These are phyloP conservation scores for Lasius platythorax DNA, from an alignment of 2,888 invertebrate species.

Conservation along the genomic window DNA sequence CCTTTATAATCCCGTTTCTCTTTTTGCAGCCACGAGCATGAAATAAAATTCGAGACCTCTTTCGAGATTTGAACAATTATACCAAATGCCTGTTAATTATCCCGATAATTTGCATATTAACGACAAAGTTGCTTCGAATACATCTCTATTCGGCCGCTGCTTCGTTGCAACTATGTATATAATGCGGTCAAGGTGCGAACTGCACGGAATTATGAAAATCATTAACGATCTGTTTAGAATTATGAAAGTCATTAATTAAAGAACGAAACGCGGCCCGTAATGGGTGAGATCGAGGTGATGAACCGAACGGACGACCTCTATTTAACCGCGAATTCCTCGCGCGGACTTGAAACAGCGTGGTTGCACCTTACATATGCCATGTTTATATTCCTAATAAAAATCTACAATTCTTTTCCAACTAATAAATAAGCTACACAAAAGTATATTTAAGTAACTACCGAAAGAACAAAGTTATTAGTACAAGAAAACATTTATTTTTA, in stretches of 20 bases:
- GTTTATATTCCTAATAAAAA: conserved; percentile 18
- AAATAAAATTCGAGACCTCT: not conserved
- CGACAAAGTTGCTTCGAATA: conserved; percentile 32
- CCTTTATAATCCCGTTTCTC: conserved; percentile 14
- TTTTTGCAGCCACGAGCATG: not conserved
- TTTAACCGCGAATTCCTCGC: conserved; percentile 40
- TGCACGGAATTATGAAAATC: conserved; percentile 56
- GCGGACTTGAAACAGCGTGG: not conserved
- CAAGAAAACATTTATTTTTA: not conserved
- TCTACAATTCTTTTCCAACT: not conserved
- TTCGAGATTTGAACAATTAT: not conserved
- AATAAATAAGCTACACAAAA: not conserved
- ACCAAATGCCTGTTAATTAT: conserved; percentile 23
- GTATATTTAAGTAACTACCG: not conserved
- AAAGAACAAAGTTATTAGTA: not conserved
- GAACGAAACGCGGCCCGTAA: conserved; percentile 58
- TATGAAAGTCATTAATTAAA: conserved; percentile 73
- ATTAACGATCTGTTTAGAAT: conserved; percentile 74
- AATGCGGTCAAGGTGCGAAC: conserved; percentile 18
- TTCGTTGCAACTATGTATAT: conserved; percentile 20
- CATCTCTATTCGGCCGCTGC: not conserved
- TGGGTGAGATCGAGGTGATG: conserved; percentile 68
- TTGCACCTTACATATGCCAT: conserved; percentile 10
- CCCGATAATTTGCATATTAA: conserved; percentile 45
- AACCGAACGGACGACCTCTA: conserved; percentile 62